Conservation (phyloP, 2,113 vertebrate genomes). For the Kryptolebias marmoratus region DNA sequence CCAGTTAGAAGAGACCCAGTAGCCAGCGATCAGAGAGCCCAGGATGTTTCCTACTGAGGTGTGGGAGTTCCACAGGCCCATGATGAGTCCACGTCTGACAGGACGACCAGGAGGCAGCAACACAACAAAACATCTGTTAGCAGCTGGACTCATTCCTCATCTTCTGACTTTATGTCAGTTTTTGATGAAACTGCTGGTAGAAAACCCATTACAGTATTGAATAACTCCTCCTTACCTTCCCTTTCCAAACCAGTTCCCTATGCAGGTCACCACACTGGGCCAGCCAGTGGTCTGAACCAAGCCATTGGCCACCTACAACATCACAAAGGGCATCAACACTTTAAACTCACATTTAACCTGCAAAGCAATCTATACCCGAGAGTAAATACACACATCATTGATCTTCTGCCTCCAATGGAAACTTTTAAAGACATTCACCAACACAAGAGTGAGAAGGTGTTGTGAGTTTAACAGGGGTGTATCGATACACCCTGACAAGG, state of each 20-base stretch:
- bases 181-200: no score
- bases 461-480: no score
- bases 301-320: slow-evolving; percentile 87
- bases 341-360: no score
- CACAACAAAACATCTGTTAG: neutral
- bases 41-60: slow-evolving; percentile 96
- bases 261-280: slow-evolving; percentile 92
- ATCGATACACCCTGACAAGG: no score
- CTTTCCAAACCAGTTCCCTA: slow-evolving; percentile 97
- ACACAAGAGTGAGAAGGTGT: no score
- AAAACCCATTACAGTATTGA: neutral
- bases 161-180: neutral
- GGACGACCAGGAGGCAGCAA: neutral
- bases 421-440: no score
- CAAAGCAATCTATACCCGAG: no score
- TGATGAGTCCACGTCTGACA: slow-evolving; percentile 90
- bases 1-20: slow-evolving; percentile 90
- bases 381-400: no score
- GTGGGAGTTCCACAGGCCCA: slow-evolving; percentile 98
- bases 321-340: neutral
- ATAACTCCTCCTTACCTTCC: slow-evolving; percentile 83
- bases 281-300: slow-evolving; percentile 95
- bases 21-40: slow-evolving; percentile 90
- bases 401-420: no score
- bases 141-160: neutral